Conservation (phyloP, 2,113 vertebrate genomes). For the Campylorhamphus procurvoides region DNA sequence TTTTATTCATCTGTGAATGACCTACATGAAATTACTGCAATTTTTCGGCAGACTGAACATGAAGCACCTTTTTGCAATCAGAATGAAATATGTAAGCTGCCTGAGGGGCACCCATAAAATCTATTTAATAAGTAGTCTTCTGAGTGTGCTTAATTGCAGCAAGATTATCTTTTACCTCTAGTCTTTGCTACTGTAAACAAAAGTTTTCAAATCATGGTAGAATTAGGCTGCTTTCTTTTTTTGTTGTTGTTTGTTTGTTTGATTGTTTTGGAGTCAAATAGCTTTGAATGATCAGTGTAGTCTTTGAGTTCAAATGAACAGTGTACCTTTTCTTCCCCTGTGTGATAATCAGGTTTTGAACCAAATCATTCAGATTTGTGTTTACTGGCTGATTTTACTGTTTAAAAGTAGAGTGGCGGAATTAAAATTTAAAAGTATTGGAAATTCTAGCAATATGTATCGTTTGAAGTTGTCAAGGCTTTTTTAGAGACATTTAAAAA, state of each 20-base stretch:
- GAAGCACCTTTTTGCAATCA: neutral
- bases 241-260: neutral
- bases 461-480: neutral
- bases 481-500: neutral
- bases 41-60: neutral
- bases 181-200: neutral
- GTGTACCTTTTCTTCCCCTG: rapidly evolving
- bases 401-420: neutral
- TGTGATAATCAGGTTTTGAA: neutral
- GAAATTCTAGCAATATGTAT: neutral
- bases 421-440: neutral
- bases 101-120: neutral
- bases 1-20: neutral
- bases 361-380: neutral
- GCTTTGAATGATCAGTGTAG: neutral
- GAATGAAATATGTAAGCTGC: neutral
- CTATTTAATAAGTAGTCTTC: neutral
- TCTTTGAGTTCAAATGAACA: neutral
- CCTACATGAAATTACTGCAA: neutral
- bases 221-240: neutral
- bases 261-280: neutral
- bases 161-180: neutral
- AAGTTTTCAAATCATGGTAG: neutral
- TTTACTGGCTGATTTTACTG: neutral
- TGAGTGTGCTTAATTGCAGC: neutral